Evolutionary conservation across 2,797 vertebrate species (phyloP).

Genomic region (Coregonus ussuriensis): DNA sequence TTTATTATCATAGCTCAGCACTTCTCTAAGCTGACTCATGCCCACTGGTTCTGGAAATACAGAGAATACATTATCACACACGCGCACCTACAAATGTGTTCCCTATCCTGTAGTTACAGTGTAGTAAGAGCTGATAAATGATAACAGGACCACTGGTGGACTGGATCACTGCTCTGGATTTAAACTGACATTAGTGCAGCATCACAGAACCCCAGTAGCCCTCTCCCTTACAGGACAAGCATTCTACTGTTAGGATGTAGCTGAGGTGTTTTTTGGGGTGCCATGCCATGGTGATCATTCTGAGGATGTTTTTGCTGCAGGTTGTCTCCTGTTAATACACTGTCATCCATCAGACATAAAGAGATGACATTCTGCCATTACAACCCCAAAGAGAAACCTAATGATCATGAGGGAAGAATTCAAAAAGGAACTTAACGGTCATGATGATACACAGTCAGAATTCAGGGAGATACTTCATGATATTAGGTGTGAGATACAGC

Average conservation of each 20-base stretch:
- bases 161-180: neutral
- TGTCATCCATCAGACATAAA: slow-evolving; percentile 1
- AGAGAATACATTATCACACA: slow-evolving; percentile 27
- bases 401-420: neutral
- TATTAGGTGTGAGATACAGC: neutral
- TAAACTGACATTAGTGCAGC: neutral
- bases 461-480: neutral
- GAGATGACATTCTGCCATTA: slow-evolving; percentile 12
- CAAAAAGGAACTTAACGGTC: neutral
- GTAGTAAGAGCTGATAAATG: neutral
- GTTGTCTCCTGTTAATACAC: slow-evolving; percentile 8
- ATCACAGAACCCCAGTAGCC: neutral
- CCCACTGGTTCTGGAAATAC: slow-evolving; percentile 37
- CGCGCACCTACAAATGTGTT: neutral
- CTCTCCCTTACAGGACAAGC: neutral
- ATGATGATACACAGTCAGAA: neutral
- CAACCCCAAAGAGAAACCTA: neutral
- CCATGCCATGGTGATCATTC: neutral
- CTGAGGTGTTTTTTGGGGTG: neutral
- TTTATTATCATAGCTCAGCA: slow-evolving; percentile 53
- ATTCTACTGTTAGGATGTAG: neutral
- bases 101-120: neutral
- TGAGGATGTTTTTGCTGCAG: neutral
- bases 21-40: slow-evolving; percentile 71
- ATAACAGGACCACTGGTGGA: neutral